Base-by-base conservation (phyloP, 1,140 invertebrate species). In the Asbolus verrucosus region DNA sequence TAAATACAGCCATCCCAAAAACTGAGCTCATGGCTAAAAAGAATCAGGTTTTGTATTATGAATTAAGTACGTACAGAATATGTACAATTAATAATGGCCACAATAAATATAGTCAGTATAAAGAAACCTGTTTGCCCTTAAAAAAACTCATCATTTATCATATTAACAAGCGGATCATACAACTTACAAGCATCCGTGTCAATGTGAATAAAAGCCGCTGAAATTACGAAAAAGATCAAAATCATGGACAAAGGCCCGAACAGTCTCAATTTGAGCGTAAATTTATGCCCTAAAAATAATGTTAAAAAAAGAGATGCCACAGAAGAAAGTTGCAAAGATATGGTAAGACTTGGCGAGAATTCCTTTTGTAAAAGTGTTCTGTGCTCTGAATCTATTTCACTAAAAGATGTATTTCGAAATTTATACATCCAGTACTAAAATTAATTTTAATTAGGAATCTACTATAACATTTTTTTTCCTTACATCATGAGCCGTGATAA, bases 381-480 rank as follows among this genome's bases (percentile, higher is more conserved):
- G 9, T 61, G 24, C 13, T 13, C 3, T 1, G 54, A 33, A 15
- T 30, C 19, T 9, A 33, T 16, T 1, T 27, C 19, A 14, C 33
- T 16, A 6, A 2, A 31, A 15, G 54, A 30, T n/a, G 31, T 33
- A 16, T 61, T 16, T 6, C 54, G 19, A 13, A 61, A 61, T 33
- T 61, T 61, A 9, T 61, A 33, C 54, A 61, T 61, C 54, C 54
- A 61, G 31, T 61, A 61, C 54, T 61, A 14, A 9, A 61, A 61
- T 9, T 4, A 19, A 9, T 6, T 21, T 59, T 59, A 1, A 16
- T 11, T 24, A 0, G 6, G 1, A 19, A 46, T 46, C 15, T 9
- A 59, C 19, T n/a, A n/a, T n/a, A n/a, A n/a, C 11, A 4, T 50
- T 11, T 11, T 18, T 6, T 6, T 6, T 11, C 19, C 54, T 31